A percentile compares a stretch with the other conserved stretches of the same genome.
phyloP scores from a whole-genome alignment of 23 tunicate species.

The Ciona savignyi region DNA sequence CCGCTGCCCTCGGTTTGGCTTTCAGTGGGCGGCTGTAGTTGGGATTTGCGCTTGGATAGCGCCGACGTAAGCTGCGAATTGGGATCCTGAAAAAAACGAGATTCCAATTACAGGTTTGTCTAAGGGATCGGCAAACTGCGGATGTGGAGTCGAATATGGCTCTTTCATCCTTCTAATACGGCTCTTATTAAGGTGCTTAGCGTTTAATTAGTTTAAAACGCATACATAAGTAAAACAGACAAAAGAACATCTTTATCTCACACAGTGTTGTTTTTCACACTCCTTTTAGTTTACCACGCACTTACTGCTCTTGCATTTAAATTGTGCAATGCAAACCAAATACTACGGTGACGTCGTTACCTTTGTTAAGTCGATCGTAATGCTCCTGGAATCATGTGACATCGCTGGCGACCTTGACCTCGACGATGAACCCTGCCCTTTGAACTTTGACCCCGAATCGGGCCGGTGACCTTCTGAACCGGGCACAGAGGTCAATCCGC shows the following conservation, averaged over 20 bases:
- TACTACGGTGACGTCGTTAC: conserved; percentile 6
- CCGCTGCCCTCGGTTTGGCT: conserved; percentile 73
- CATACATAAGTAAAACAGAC: too few relatives aligned
- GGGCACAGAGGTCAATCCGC: conserved; percentile 57
- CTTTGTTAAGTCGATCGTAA: conserved; percentile 78
- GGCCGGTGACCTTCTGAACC: conserved; percentile 15
- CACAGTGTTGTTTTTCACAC: too few relatives aligned
- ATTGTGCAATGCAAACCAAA: background rate
- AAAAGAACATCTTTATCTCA: too few relatives aligned
- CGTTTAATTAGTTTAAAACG: too few relatives aligned
- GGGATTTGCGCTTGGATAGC: conserved; percentile 24
- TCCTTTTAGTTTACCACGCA: too few relatives aligned
- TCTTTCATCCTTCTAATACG: too few relatives aligned
- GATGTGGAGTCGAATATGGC: too few relatives aligned
- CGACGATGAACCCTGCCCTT: background rate
- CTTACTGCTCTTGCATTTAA: background rate
- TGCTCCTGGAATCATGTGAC: conserved; percentile 27
- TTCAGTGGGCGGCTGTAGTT: conserved; percentile 48
- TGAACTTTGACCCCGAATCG: background rate
- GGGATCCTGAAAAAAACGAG: conserved; percentile 35
- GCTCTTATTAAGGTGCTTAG: too few relatives aligned
- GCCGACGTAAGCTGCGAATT: conserved; percentile 28
- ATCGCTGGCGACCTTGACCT: background rate
- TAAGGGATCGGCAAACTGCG: too few relatives aligned
- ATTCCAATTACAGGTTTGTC: too few relatives aligned